Evolutionary conservation across 2,888 invertebrate genomes (phyloP), one percentile per base, ranked within the genome.

Genomic region (Eilema depressum): DNA sequence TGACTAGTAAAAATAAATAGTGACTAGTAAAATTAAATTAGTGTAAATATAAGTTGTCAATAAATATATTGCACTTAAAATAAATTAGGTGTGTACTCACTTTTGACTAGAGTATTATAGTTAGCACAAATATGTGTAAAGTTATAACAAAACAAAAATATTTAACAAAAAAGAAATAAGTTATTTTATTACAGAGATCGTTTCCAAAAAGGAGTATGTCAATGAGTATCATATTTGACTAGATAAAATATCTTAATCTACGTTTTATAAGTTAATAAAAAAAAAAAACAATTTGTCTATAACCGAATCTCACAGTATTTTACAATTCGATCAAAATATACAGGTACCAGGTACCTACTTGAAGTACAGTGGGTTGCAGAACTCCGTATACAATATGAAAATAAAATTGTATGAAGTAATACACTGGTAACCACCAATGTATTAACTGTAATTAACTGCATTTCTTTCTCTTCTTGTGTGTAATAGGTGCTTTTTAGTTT

Each of bases 11-110:
- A 37, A 60, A 69, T 76, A 74, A 76, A 75, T 77, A 75, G 41
- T 83, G 85, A 87, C 86, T 88, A 88, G 83, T 75, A 82, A 80
- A 85, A 75, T 82, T 84, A 84, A 83, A 83, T 75, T 73, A 75
- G 78, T 89, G 86, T 90, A 90, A 89, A 88, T 85, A 86, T 84
- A 69, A 76, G 79, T 71, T 75, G 75, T 86, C 82, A 86, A 89
- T 91, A 91, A 91, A 90, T 90, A 92, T 92, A 92, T 92, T 93
- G 93, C 93, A 93, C 92, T 86, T 87, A 84, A 86, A 80, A 76
- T 80, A 85, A 79, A 78, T 71, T 76, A 76, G 71, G 70, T 75
- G 78, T 70, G 72, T 74, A 79, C 75, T 71, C 63, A 68, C 66
- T 80, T 74, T 78, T 66, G 85, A 85, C 82, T 86, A 85, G 84